Base-by-base conservation (phyloP, 2,797 vertebrate genomes). In the Labroides dimidiatus region DNA sequence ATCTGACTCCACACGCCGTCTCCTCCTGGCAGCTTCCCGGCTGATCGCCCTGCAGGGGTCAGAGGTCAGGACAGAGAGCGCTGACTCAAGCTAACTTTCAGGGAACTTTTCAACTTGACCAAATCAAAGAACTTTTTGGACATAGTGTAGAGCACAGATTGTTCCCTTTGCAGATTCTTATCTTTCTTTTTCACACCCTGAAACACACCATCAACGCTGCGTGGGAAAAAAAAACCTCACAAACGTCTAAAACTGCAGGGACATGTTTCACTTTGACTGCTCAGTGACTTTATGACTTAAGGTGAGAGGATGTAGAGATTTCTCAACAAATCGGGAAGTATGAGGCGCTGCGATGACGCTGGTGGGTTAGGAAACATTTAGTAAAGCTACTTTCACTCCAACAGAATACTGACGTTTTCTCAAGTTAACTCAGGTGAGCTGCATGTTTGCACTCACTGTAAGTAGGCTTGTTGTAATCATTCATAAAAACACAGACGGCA, bases 1-100 rank as follows among this genome's bases (percentile, higher is more conserved):
- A 10, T 97, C 96, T 0, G 96, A 96, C 80, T 99, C 97, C 81
- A 97, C 96, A 77, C 95, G 95, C 27, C 97, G 86, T 10, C 97
- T 90, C 84, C 90, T 95, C 61, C 96, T 93, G 0, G 97, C 97
- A 1, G 97, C 97, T 84, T 98, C 91, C 0, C 91, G 89, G 74
- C 90, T 88, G 44, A 87, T 65, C 0, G 84, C 96, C 88, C 97
- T 92, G 11, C 94, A 30, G 16, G 11, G 9, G 10, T 36, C 20
- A 39, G 30, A 33, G 2, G 17, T 15, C 4, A n/a, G 24, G 30
- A 33, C 8, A 33, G 30, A 33, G 8, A 33, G 8, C 30, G 8
- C 30, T 33, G 7, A 33, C 30, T 33, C 8, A 4, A 1, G 30
- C 30, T 1, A 33, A 33, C 30, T 33, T 33, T 33, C 8, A 33